Percentiles rank a stretch among this genome's conserved stretches.
phyloP scores from a whole-genome alignment of 2,888 invertebrate genomes.

The Eupithecia tripunctaria region DNA sequence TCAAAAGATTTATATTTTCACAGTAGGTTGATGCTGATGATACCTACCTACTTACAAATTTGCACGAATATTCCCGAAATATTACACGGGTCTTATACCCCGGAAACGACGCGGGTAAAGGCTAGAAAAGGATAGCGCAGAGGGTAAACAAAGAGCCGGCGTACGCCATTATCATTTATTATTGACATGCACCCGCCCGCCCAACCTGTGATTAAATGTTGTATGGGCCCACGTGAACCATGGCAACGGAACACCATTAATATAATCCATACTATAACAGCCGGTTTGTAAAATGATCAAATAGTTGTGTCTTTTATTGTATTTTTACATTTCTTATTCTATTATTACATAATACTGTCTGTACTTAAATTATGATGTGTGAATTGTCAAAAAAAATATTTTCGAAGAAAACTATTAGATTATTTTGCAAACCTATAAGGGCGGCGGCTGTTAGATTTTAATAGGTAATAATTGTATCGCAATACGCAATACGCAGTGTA shows the following conservation, averaged over 20 bases:
- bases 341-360: too few relatives aligned
- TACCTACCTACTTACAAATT: not conserved
- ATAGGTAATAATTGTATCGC: too few relatives aligned
- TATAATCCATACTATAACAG: not conserved
- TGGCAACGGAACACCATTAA: not conserved
- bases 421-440: too few relatives aligned
- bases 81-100: not conserved
- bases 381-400: too few relatives aligned
- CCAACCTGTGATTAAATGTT: not conserved
- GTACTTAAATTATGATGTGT: too few relatives aligned
- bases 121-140: not conserved
- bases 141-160: slow-evolving; percentile 8
- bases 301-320: too few relatives aligned
- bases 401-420: too few relatives aligned
- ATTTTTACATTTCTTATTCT: too few relatives aligned
- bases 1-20: too few relatives aligned
- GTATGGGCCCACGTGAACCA: not conserved
- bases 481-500: too few relatives aligned
- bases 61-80: not conserved
- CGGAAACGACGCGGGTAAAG: not conserved
- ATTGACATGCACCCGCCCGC: not conserved
- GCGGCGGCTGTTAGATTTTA: too few relatives aligned
- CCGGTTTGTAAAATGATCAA: not conserved
- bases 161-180: slow-evolving; percentile 6
- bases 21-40: too few relatives aligned